Conservation (phyloP, 2,113 vertebrate genomes). For the Macquaria australasica region DNA sequence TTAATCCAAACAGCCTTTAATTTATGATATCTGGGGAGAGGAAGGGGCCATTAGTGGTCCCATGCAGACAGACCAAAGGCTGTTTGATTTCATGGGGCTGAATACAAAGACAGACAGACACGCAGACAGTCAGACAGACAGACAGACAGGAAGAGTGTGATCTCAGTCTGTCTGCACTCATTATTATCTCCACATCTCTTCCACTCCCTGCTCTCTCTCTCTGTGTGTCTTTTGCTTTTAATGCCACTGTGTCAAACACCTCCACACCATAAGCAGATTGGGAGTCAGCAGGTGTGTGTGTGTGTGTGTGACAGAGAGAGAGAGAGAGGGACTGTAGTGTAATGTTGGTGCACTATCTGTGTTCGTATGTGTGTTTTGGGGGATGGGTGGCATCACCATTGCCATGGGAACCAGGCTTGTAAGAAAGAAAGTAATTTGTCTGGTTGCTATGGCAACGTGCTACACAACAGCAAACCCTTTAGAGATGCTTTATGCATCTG, state of each 20-base stretch:
- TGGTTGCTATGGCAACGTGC: constrained; percentile 70
- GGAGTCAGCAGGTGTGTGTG: constrained; percentile 70
- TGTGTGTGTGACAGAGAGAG: background rate
- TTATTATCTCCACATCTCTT: constrained; percentile 39
- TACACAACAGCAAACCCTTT: constrained; percentile 49
- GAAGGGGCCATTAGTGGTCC: constrained; percentile 38
- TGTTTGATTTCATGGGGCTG: constrained; percentile 35
- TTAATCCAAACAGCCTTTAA: constrained; percentile 14
- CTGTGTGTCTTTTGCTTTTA: constrained; percentile 28
- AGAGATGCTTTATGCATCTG: constrained; percentile 19
- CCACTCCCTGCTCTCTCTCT: constrained; percentile 5
- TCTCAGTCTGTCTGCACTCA: constrained; percentile 46
- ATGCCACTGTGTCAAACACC: constrained; percentile 54
- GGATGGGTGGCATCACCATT: constrained; percentile 70
- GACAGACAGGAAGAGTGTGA: constrained; percentile 38
- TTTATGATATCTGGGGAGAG: constrained; percentile 22
- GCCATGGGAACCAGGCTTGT: constrained; percentile 79
- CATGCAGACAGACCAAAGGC: constrained; percentile 8
- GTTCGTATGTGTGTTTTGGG: constrained; percentile 17
- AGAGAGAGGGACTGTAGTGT: background rate
- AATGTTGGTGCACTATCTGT: background rate
- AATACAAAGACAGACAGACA: constrained; percentile 14
- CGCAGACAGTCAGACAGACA: background rate
- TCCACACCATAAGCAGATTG: constrained; percentile 69
- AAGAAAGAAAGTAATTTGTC: constrained; percentile 50